These are phyloP conservation scores for Pelusios castaneus DNA, from an alignment of 2,113 vertebrate species.

Conservation along the genomic window DNA sequence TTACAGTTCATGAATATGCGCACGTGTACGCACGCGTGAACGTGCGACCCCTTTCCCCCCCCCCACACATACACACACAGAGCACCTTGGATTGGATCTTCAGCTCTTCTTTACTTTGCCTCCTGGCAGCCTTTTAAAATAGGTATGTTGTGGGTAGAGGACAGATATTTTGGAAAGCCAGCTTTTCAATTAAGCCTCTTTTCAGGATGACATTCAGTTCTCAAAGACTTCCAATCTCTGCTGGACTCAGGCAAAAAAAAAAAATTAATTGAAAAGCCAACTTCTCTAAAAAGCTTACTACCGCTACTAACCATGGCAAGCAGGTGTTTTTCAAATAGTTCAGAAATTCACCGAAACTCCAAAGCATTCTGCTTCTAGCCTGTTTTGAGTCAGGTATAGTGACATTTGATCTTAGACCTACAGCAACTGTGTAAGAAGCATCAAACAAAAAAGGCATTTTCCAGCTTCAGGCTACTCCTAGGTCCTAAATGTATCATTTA, in stretches of 20 bases:
- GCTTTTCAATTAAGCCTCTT: conserved; percentile 36
- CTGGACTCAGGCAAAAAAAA: neutral
- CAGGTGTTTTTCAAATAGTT: neutral
- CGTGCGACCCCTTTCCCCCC: too few species aligned
- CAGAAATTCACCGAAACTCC: neutral
- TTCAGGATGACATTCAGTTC: conserved; percentile 8
- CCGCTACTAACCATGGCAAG: neutral
- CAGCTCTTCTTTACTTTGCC: conserved; percentile 38
- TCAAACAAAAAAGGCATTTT: neutral
- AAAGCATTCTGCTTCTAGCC: neutral
- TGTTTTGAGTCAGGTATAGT: neutral
- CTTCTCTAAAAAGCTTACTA: neutral
- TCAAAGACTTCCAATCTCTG: neutral
- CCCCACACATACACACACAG: conserved; percentile 31
- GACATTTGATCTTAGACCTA: neutral
- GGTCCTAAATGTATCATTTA: neutral
- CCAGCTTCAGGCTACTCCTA: neutral
- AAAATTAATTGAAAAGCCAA: accelerated
- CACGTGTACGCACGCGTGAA: too few species aligned
- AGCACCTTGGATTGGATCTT: neutral
- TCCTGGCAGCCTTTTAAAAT: conserved; percentile 21
- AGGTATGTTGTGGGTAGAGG: neutral
- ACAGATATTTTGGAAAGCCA: neutral
- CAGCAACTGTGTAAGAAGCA: neutral
- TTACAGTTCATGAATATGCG: neutral